Evolutionary conservation across 2,113 vertebrate genomes (phyloP).

Genomic region (Pterocles orientalis): DNA sequence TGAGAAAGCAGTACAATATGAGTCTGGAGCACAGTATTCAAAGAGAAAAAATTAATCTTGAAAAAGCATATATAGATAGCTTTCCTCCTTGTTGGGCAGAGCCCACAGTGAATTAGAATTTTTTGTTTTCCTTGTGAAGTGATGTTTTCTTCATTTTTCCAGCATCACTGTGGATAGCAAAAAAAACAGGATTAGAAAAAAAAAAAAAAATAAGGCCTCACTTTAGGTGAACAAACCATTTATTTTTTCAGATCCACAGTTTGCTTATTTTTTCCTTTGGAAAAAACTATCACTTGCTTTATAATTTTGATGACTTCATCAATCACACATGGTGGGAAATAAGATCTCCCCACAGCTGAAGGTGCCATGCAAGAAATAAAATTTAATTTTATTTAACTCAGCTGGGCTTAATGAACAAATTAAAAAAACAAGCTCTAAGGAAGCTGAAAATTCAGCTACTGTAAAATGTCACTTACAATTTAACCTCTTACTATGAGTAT

Average conservation of each 20-base stretch:
- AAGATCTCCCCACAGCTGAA: background rate
- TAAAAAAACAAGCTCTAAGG: background rate
- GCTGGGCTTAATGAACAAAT: background rate
- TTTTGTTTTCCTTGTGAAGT: background rate
- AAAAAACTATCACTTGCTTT: background rate
- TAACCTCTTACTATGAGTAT: background rate
- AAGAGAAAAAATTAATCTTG: background rate
- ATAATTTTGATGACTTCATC: background rate
- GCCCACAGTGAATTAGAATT: background rate
- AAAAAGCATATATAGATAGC: background rate
- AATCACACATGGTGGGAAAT: background rate
- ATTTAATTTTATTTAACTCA: background rate
- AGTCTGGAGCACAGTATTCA: background rate
- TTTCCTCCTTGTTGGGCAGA: background rate
- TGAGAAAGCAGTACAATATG: background rate
- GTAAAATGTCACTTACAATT: background rate
- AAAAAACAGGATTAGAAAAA: background rate
- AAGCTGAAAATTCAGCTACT: background rate
- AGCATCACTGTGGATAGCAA: background rate
- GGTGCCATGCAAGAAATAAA: background rate
- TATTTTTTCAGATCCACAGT: background rate
- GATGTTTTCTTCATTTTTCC: background rate
- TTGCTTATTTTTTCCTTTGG: background rate
- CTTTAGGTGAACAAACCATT: background rate
- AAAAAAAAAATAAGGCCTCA: fast-evolving